Conservation (phyloP, 2,797 vertebrate species). For the Loriculus beryllinus region DNA sequence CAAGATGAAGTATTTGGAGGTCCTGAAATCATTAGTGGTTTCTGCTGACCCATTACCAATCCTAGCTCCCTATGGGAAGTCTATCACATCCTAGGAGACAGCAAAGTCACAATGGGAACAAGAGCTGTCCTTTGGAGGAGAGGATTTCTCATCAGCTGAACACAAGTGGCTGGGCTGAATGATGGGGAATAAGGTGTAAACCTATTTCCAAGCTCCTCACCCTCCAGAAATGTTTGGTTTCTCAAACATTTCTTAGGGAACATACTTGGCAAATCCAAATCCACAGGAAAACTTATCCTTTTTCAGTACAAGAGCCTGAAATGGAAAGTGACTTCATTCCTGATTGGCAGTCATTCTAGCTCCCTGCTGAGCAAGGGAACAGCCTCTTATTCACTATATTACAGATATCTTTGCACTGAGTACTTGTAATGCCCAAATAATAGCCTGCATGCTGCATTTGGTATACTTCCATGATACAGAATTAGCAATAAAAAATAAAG, state of each 20-base stretch:
- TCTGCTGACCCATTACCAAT: not conserved
- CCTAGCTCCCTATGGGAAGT: not conserved
- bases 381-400: not conserved
- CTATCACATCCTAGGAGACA: not conserved
- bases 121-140: not conserved
- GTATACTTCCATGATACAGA: not conserved
- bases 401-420: not conserved
- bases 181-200: not conserved
- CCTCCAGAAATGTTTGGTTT: not conserved
- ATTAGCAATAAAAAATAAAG: not conserved
- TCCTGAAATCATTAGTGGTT: not conserved
- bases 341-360: not conserved
- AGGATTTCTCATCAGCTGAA: not conserved
- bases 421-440: not conserved
- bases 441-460: not conserved
- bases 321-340: conserved; percentile 45
- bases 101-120: not conserved
- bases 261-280: not conserved
- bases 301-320: not conserved
- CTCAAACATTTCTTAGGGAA: not conserved
- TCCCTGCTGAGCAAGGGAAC: conserved; percentile 23
- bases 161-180: rapidly evolving
- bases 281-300: not conserved
- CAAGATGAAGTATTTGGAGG: not conserved
- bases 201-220: not conserved